Conservation (phyloP, 2,888 invertebrate species). For the Platycheirus rosarum region DNA sequence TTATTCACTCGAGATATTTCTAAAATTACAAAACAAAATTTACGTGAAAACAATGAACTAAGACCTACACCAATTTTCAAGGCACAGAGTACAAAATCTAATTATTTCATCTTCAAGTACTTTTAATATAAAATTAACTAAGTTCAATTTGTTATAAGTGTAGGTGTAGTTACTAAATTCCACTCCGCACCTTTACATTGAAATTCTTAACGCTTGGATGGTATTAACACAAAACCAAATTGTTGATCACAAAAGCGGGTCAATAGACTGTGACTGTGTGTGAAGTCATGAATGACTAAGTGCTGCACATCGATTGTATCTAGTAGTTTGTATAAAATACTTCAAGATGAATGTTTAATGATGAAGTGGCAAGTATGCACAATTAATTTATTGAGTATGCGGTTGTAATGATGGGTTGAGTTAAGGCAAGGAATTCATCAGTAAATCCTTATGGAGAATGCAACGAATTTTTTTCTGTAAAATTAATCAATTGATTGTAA, state of each 20-base stretch:
- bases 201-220: slow-evolving; percentile 17
- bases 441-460: background rate
- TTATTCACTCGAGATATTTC: too few relatives aligned
- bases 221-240: slow-evolving; percentile 12
- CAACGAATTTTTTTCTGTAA: too few relatives aligned
- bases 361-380: slow-evolving; percentile 16
- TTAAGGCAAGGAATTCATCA: background rate
- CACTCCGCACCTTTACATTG: background rate
- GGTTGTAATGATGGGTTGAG: background rate
- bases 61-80: too few relatives aligned
- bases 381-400: slow-evolving; percentile 10
- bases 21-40: too few relatives aligned
- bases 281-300: slow-evolving; percentile 60
- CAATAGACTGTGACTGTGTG: slow-evolving; percentile 61
- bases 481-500: too few relatives aligned
- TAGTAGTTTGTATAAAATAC: slow-evolving; percentile 21
- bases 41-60: too few relatives aligned
- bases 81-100: too few relatives aligned
- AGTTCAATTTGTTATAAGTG: too few relatives aligned
- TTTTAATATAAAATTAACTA: too few relatives aligned
- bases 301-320: slow-evolving; percentile 39
- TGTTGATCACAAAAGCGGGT: background rate
- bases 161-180: background rate
- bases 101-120: too few relatives aligned
- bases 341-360: slow-evolving; percentile 10